Percentiles rank a stretch among this genome's conserved stretches.
Evolutionary conservation across 2,888 invertebrate genomes (phyloP).

Genomic region (Mellilla xanthometata): DNA sequence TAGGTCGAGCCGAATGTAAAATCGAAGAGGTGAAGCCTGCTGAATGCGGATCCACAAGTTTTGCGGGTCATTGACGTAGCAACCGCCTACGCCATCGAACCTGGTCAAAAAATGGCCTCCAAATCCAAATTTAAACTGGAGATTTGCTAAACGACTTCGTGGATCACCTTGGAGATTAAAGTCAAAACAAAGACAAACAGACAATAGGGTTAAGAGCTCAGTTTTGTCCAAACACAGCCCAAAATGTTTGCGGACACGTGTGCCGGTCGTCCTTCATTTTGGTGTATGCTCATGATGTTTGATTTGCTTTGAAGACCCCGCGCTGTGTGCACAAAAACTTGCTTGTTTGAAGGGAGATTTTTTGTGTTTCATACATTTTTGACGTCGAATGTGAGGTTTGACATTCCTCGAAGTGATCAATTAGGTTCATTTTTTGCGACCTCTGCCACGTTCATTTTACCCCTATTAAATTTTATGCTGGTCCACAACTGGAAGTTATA

Average conservation of each 20-base stretch:
- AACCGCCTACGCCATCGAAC: conserved; percentile 68
- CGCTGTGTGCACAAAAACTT: conserved; percentile 52
- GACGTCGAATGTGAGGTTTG: conserved; percentile 30
- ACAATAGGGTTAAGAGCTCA: conserved; percentile 52
- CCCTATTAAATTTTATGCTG: background rate
- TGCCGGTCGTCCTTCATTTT: conserved; percentile 60
- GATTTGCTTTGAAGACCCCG: conserved; percentile 66
- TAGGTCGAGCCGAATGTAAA: conserved; percentile 45
- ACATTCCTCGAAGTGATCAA: conserved; percentile 25
- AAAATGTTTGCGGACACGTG: conserved; percentile 73
- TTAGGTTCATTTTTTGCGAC: conserved; percentile 5
- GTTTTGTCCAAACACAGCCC: conserved; percentile 60
- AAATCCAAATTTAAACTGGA: conserved; percentile 24
- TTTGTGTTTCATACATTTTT: conserved; percentile 38
- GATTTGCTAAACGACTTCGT: conserved; percentile 25
- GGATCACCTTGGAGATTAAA: conserved; percentile 28
- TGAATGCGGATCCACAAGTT: conserved; percentile 79
- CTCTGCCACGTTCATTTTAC: background rate
- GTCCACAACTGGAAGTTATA: no score
- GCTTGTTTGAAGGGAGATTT: conserved; percentile 24
- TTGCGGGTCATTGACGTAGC: conserved; percentile 80
- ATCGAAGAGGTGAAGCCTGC: conserved; percentile 57
- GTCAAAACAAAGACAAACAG: conserved; percentile 42
- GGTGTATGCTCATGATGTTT: conserved; percentile 59
- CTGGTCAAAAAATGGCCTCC: conserved; percentile 54